phyloP scores from a whole-genome alignment of 2,888 invertebrate species.

The Nebria brevicollis region DNA sequence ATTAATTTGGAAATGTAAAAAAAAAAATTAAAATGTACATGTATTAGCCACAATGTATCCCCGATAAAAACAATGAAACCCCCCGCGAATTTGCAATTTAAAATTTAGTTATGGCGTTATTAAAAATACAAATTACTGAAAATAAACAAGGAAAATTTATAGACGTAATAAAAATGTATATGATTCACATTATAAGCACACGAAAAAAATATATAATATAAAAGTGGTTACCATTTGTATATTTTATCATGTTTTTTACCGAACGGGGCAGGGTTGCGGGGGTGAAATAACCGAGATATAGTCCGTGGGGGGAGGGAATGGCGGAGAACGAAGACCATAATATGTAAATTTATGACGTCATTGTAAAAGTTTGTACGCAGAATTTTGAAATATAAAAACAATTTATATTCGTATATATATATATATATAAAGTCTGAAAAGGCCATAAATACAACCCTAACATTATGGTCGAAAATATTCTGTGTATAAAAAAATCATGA shows the following conservation, averaged over 20 bases:
- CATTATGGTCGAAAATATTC: neutral
- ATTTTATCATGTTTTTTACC: constrained; percentile 11
- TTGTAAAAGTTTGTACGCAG: constrained; percentile 47
- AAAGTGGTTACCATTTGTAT: constrained; percentile 1
- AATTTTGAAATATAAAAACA: constrained; percentile 47
- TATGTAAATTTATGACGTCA: constrained; percentile 47
- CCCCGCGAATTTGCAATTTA: neutral
- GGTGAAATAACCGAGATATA: neutral
- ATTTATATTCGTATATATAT: constrained; percentile 45
- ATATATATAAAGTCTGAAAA: constrained; percentile 34
- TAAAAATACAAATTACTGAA: constrained; percentile 1
- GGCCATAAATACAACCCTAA: constrained; percentile 37
- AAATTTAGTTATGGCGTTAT: neutral
- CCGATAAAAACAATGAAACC: neutral
- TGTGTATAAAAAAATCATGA: neutral
- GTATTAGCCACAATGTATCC: neutral
- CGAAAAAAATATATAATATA: constrained; percentile 1
- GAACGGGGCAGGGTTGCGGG: neutral
- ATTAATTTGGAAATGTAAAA: too few relatives aligned
- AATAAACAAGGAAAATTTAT: constrained; percentile 1
- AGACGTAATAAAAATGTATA: constrained; percentile 1
- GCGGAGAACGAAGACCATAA: constrained; percentile 38
- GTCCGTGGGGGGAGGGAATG: neutral
- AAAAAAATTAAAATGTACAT: too few relatives aligned
- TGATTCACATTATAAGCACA: constrained; percentile 1